Conservation (phyloP, 2,113 vertebrate species). For the Oncorhynchus tshawytscha region DNA sequence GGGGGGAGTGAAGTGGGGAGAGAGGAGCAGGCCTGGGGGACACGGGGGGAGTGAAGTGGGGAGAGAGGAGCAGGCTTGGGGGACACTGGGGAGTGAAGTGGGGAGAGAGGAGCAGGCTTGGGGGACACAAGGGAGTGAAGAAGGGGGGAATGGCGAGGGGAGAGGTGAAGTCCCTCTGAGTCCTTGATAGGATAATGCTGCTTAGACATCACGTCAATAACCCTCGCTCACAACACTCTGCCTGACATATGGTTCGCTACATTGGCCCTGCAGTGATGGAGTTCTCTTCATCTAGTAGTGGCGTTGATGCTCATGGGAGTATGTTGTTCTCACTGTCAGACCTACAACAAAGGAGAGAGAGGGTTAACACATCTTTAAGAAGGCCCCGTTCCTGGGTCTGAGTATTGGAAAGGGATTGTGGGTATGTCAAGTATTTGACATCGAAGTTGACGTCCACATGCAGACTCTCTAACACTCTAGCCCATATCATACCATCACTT, state of each 20-base stretch:
- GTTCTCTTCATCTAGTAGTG: neutral
- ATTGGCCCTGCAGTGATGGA: neutral
- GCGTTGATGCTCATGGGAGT: neutral
- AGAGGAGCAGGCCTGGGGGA: no score
- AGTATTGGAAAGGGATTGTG: no score
- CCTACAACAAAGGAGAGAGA: no score
- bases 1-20: neutral
- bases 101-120: neutral
- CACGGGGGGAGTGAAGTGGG: neutral
- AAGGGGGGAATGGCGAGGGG: neutral
- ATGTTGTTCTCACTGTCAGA: neutral
- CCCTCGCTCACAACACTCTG: neutral
- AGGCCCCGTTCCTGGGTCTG: no score
- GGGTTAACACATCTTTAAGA: no score
- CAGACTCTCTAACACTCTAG: no score
- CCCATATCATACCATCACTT: no score
- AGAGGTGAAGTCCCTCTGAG: neutral
- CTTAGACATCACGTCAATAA: neutral
- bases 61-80: neutral
- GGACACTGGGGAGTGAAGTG: neutral
- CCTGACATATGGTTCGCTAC: neutral
- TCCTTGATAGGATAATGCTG: neutral
- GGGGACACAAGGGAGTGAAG: neutral
- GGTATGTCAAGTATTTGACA: no score
- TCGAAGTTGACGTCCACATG: no score